Percentiles rank a stretch among this genome's conserved stretches.
Conservation (phyloP, 64 coral and sea anemone species). For the Actinia tenebrosa region DNA sequence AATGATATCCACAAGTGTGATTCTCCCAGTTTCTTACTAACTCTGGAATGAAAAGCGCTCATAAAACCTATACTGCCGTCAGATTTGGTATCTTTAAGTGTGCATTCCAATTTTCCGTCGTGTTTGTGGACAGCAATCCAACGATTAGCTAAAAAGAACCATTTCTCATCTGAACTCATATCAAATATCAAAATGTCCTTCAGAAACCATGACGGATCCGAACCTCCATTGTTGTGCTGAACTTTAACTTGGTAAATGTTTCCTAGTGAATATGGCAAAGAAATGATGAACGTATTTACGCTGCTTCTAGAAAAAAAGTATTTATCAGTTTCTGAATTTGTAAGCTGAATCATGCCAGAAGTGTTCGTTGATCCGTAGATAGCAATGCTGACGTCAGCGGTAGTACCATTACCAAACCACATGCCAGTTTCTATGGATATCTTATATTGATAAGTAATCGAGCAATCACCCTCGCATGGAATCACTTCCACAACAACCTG, state of each 20-base stretch:
- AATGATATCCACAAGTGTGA: slow-evolving; percentile 63
- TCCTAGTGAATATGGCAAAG: slow-evolving; percentile 21
- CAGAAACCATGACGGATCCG: slow-evolving; percentile 52
- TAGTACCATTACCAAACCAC: slow-evolving; percentile 47
- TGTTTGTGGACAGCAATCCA: slow-evolving; percentile 47
- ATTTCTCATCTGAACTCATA: slow-evolving; percentile 16
- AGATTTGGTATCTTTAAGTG: slow-evolving; percentile 18
- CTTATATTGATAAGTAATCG: slow-evolving; percentile 16
- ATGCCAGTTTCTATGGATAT: slow-evolving; percentile 45
- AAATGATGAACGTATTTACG: slow-evolving; percentile 30
- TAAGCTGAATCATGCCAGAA: slow-evolving; percentile 27
- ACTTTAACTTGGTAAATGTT: slow-evolving; percentile 30
- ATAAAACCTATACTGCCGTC: slow-evolving; percentile 49
- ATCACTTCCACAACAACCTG: neutral
- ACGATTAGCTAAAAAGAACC: slow-evolving; percentile 39
- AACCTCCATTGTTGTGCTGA: slow-evolving; percentile 40
- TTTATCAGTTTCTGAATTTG: slow-evolving; percentile 8
- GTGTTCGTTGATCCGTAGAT: slow-evolving; percentile 22
- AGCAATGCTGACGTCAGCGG: slow-evolving; percentile 21
- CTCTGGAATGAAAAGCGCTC: slow-evolving; percentile 43
- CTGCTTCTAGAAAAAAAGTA: slow-evolving; percentile 45
- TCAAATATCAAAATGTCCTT: slow-evolving; percentile 24
- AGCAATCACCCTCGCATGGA: neutral
- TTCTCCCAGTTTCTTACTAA: slow-evolving; percentile 38
- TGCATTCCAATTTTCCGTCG: slow-evolving; percentile 29